Evolutionary conservation across 1,140 invertebrate genomes (phyloP).

Genomic region (Ostrea edulis): DNA sequence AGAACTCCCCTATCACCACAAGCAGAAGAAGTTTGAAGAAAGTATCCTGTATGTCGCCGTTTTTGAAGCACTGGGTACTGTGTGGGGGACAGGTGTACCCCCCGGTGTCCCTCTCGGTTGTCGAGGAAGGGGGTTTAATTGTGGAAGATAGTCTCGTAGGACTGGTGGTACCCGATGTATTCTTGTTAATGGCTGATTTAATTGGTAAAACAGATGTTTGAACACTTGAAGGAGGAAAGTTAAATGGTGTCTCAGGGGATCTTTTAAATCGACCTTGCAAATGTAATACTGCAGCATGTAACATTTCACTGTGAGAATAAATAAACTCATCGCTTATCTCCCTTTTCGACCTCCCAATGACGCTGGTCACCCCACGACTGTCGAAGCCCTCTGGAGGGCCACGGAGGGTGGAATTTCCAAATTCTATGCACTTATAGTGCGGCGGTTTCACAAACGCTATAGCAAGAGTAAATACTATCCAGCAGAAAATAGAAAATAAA

Average conservation of each 20-base stretch:
- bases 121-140: constrained; percentile 73
- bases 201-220: constrained; percentile 83
- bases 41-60: constrained; percentile 95
- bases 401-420: constrained; percentile 86
- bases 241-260: neutral
- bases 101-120: constrained; percentile 84
- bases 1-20: constrained; percentile 98
- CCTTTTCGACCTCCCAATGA: constrained; percentile 25
- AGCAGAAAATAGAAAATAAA: constrained; percentile 93
- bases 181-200: constrained; percentile 82
- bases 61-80: constrained; percentile 93
- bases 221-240: constrained; percentile 34
- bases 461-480: constrained; percentile 97
- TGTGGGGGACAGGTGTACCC: constrained; percentile 90
- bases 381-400: constrained; percentile 59
- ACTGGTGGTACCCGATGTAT: neutral
- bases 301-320: constrained; percentile 28
- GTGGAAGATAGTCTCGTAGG: neutral
- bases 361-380: constrained; percentile 39
- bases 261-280: constrained; percentile 15
- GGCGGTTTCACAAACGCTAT: constrained; percentile 96
- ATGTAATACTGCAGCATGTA: constrained; percentile 12
- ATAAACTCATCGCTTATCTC: constrained; percentile 29
- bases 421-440: constrained; percentile 89
- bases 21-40: constrained; percentile 92